Conservation (phyloP, 2,113 vertebrate species). For the Campylomormyrus numenius region DNA sequence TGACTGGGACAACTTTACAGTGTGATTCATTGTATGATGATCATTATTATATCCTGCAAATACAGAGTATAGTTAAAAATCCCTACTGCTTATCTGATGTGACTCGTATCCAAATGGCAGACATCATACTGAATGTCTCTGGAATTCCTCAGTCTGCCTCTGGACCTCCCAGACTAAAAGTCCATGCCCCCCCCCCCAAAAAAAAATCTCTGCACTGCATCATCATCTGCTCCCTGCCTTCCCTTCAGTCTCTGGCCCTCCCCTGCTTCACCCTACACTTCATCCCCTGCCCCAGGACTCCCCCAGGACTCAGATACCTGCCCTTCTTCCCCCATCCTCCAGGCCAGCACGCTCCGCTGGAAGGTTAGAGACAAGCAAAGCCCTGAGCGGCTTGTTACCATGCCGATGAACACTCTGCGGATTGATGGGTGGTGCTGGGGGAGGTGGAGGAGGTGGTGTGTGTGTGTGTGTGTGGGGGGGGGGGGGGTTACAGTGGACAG, state of each 20-base stretch:
- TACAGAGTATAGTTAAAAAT: background rate
- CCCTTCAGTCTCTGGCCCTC: background rate
- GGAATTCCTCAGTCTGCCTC: background rate
- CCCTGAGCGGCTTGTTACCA: background rate
- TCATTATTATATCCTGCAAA: background rate
- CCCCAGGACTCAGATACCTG: background rate
- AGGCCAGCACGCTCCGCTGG: background rate
- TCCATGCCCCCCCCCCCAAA: background rate
- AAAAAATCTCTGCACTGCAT: background rate
- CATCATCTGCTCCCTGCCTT: background rate
- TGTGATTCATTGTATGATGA: background rate
- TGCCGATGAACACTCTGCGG: background rate
- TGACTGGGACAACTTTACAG: background rate
- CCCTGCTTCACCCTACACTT: background rate
- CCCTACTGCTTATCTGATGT: background rate
- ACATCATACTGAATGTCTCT: background rate
- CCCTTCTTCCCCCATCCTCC: background rate
- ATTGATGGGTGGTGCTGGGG: background rate
- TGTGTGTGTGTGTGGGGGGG: too few species aligned
- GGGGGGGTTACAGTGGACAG: background rate
- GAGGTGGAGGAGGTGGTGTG: background rate
- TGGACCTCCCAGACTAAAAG: background rate
- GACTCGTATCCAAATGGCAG: background rate
- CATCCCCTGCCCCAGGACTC: background rate
- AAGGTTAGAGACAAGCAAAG: background rate